phyloP scores from a whole-genome alignment of 2,888 invertebrate species.

The Lordiphosa andalusiaca region DNA sequence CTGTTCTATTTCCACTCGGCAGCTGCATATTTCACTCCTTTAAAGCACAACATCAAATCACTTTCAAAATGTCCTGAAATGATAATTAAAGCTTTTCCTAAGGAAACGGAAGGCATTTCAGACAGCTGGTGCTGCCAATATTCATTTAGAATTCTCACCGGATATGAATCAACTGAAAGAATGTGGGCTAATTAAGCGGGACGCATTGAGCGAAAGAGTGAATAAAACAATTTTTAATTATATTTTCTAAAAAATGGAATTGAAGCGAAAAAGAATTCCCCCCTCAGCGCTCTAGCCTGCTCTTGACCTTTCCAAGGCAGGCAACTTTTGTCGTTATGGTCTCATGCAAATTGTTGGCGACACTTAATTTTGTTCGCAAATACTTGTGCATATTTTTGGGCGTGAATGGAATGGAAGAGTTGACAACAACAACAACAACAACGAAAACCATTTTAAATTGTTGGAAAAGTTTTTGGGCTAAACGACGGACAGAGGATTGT shows the following conservation, averaged over 20 bases:
- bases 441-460: conserved; percentile 12
- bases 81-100: conserved; percentile 35
- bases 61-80: conserved; percentile 30
- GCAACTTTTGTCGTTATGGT: conserved; percentile 23
- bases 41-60: background rate
- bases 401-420: conserved; percentile 38
- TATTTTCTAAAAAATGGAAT: conserved; percentile 7
- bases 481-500: conserved; percentile 1
- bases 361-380: conserved; percentile 66
- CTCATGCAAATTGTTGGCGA: conserved; percentile 58
- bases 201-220: conserved; percentile 17
- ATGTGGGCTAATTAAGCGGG: conserved; percentile 45
- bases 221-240: conserved; percentile 41
- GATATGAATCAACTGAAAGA: conserved; percentile 49
- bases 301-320: conserved; percentile 18
- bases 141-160: conserved; percentile 36
- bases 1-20: conserved; percentile 43
- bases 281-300: conserved; percentile 17
- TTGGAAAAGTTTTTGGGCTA: conserved; percentile 18
- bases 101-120: conserved; percentile 19
- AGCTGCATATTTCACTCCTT: conserved; percentile 16
- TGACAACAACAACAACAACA: conserved; percentile 31
- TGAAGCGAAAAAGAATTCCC: conserved; percentile 5
- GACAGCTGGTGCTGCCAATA: conserved; percentile 21
- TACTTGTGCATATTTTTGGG: conserved; percentile 58